Conservation (phyloP, 2,797 vertebrate species). For the Molossus alvarezi region DNA sequence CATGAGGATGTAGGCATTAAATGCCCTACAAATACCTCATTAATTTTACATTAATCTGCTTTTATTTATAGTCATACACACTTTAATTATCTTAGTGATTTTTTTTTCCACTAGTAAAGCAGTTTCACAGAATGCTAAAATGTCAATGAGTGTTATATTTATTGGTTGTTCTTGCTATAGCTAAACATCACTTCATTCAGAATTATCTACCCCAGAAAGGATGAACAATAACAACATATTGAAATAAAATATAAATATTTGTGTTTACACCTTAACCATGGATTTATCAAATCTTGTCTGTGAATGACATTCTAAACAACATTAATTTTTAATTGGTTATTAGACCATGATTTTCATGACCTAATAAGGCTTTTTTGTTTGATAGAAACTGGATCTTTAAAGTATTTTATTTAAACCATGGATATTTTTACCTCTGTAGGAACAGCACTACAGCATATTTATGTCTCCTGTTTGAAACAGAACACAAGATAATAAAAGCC, state of each 20-base stretch:
- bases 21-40: slow-evolving; percentile 59
- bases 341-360: slow-evolving; percentile 42
- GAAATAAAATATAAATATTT: slow-evolving; percentile 51
- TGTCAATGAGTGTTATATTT: slow-evolving; percentile 68
- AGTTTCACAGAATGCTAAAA: slow-evolving; percentile 74
- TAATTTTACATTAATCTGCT: slow-evolving; percentile 77
- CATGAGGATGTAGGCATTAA: slow-evolving; percentile 47
- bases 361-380: slow-evolving; percentile 11
- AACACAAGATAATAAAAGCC: background rate
- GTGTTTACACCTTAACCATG: background rate
- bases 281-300: slow-evolving; percentile 45
- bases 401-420: slow-evolving; percentile 33
- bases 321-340: slow-evolving; percentile 25
- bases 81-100: slow-evolving; percentile 67
- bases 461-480: background rate
- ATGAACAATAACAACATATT: slow-evolving; percentile 18
- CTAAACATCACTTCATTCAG: slow-evolving; percentile 38
- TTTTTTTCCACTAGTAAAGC: slow-evolving; percentile 7
- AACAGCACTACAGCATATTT: background rate
- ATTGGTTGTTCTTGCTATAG: background rate
- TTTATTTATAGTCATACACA: slow-evolving; percentile 68
- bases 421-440: background rate
- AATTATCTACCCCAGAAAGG: slow-evolving; percentile 54
- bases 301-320: background rate
- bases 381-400: slow-evolving; percentile 26